A percentile compares a stretch with the other conserved stretches of the same genome.
Conservation (phyloP, 2,888 invertebrate species). For the Rhingia campestris region DNA sequence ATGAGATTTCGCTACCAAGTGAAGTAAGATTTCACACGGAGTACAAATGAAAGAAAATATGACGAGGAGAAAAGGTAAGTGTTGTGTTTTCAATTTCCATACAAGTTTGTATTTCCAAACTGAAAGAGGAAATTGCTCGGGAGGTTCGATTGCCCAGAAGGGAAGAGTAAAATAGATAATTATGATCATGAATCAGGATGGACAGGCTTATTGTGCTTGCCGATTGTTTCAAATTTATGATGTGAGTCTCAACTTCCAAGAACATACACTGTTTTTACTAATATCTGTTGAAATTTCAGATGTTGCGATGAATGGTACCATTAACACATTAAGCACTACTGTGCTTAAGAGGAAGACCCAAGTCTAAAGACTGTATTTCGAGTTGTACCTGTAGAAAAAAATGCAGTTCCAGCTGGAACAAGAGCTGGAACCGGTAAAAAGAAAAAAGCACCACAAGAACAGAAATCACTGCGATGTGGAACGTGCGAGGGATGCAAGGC, state of each 20-base stretch:
- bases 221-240: constrained; percentile 98
- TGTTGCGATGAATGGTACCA: constrained; percentile 99
- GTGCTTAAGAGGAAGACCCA: constrained; percentile 92
- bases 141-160: constrained; percentile 94
- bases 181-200: constrained; percentile 92
- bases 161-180: constrained; percentile 96
- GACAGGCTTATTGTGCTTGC: constrained; percentile 98
- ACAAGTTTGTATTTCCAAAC: too few species aligned
- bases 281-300: constrained; percentile 82
- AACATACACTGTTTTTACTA: background rate
- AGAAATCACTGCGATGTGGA: constrained; percentile 86
- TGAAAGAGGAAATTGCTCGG: constrained; percentile 94
- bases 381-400: constrained; percentile 79
- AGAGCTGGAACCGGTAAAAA: constrained; percentile 69
- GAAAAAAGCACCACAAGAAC: constrained; percentile 74
- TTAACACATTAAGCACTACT: constrained; percentile 96
- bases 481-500: constrained; percentile 88
- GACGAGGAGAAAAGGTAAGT: too few species aligned
- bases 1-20: too few species aligned
- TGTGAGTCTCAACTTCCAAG: constrained; percentile 85
- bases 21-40: too few species aligned
- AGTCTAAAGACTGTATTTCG: constrained; percentile 86
- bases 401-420: constrained; percentile 71
- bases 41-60: too few species aligned
- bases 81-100: too few species aligned